Evolutionary conservation across 2,797 vertebrate species (phyloP), one percentile per base, ranked within the genome.

Genomic region (Xerus rutilus): DNA sequence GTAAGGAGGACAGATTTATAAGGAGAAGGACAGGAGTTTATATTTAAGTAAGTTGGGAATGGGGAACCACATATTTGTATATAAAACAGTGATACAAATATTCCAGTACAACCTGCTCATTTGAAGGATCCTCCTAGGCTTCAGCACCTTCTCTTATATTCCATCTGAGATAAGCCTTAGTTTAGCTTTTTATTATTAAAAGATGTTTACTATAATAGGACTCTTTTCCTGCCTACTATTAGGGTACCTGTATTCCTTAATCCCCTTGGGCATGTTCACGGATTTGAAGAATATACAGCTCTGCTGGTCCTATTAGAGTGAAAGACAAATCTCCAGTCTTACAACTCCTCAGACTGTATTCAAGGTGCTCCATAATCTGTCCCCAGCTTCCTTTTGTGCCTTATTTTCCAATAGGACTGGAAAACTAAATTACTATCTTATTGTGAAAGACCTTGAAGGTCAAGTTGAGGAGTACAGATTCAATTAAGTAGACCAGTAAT

Each of bases 391-490:
- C 8, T 47, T 57, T 84, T 65, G 45, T 86, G 52, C 14, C 28
- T 25, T 49, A 47, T 85, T 90, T 92, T 77, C 13, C 89, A 54
- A 35, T 45, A 62, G 81, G 59, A 62, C 35, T 94, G 3, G 3
- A 82, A 95, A 90, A 81, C 21, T 62, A 73, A 91, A 35, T 87
- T 76, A 67, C 3, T 81, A 11, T 57, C 11, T 91, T 82, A 91
- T 15, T 77, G 69, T 49, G 15, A 12, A 94, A 70, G 25, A 81
- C 1, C 17, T 52, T 72, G 20, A 91, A 77, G 10, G 28, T 64
- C 86, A 82, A 85, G 10, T 72, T 91, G 77, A 92, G 28, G 32
- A 88, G 15, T 28, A 65, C 11, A 52, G 72, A 52, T 47, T 92
- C 49, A 87, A 72, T 64, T 70, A 76, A 86, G 76, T 13, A 70